These are phyloP conservation scores for Hydrolagus colliei DNA, from an alignment of 2,797 vertebrate genomes.

Conservation along the genomic window DNA sequence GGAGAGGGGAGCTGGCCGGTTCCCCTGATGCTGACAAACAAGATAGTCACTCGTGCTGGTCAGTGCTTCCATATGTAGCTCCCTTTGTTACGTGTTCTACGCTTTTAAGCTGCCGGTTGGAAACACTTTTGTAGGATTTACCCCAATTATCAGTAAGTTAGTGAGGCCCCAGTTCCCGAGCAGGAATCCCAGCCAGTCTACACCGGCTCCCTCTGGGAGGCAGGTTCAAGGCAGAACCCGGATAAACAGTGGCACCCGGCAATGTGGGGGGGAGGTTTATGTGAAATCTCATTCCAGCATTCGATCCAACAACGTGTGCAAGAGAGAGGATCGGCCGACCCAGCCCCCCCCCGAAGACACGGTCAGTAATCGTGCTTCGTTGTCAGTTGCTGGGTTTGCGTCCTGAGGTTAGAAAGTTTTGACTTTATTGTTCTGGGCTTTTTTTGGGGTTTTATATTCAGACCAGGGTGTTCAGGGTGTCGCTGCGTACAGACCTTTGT, in stretches of 20 bases:
- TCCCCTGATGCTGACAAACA: neutral
- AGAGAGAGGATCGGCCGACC: too few species aligned
- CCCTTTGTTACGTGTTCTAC: neutral
- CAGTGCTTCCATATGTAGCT: neutral
- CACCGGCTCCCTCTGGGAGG: neutral
- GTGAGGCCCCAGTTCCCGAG: neutral
- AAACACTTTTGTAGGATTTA: neutral
- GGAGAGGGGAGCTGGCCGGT: too few species aligned
- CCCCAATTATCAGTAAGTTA: neutral
- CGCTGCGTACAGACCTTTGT: neutral
- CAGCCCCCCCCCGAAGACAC: neutral
- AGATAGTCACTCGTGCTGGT: neutral
- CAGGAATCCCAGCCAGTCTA: neutral
- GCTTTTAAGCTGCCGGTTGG: neutral
- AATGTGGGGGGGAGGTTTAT: too few species aligned
- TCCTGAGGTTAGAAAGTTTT: conserved; percentile 20
- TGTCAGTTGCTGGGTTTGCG: conserved; percentile 19
- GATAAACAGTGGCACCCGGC: too few species aligned
- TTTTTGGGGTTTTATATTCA: too few species aligned
- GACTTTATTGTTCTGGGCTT: conserved; percentile 4
- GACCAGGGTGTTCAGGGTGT: neutral
- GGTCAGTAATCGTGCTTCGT: conserved; percentile 9
- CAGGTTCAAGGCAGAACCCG: too few species aligned
- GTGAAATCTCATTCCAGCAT: too few species aligned
- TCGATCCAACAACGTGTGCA: too few species aligned